Base-by-base conservation (phyloP, 2,797 vertebrate species). In the Rhabdophis nuchalis region DNA sequence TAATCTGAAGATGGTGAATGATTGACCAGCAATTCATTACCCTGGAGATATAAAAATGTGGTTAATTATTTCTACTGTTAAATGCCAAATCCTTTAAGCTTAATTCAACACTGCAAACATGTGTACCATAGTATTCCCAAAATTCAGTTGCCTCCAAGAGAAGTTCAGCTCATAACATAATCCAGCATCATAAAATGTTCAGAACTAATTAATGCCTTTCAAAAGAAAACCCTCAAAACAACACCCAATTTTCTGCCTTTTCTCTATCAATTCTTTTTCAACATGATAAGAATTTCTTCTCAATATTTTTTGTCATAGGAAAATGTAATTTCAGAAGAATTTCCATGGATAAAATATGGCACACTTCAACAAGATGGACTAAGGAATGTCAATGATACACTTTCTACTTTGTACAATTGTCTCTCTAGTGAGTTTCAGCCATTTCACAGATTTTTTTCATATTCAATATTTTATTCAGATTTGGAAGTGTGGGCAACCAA, bases 1-100 rank as follows among this genome's bases (percentile, higher is more conserved):
- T 86, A 56, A 91, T 88, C 92, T 94, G 85, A 90, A 96, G 94
- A 94, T 94, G 94, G 23, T 90, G 91, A 92, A 94, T 89, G 85
- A 95, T 95, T 92, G 68, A 92, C 92, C 29, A 90, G 61, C 60
- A 92, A 72, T 58, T 87, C 41, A 72, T 90, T 92, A 36, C 85
- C 52, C 58, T 25, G 50, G 50, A 92, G 88, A 90, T 87, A 93
- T 53, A 93, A 90, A 27, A 94, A 95, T 94, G 90, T 87, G 93
- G 94, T 0, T 92, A 94, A 11, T 91, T 95, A 93, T 93, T 96
- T 92, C 86, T 94, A 89, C 95, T 94, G 27, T 77, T 32, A 89
- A 82, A 68, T 64, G 93, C 92, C 94, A 50, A 94, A 95, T 88
- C 92, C 91, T 91, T 92, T 57, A 95, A 0, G 52, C 82, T 57